phyloP scores from a whole-genome alignment of 2,113 vertebrate genomes.

The Takifugu flavidus region DNA sequence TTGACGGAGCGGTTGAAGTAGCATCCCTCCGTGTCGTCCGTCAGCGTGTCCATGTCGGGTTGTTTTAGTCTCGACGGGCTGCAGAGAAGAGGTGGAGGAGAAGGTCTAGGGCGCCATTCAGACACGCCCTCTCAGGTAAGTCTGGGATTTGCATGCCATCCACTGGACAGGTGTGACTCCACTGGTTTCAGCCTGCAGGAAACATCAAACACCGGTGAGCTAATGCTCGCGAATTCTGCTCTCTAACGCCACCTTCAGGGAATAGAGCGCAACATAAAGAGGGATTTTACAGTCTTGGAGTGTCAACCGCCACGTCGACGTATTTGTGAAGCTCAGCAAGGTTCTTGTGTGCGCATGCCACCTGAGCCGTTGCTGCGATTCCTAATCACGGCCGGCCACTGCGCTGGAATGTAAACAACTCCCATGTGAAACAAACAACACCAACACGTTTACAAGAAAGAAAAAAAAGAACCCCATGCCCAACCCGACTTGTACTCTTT shows the following conservation, averaged over 20 bases:
- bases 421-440: not conserved
- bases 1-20: constrained; percentile 30
- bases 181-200: constrained; percentile 23
- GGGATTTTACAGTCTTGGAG: too few relatives aligned
- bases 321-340: too few relatives aligned
- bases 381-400: too few relatives aligned
- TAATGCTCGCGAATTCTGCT: too few relatives aligned
- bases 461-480: too few relatives aligned
- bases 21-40: not conserved
- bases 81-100: not conserved
- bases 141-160: constrained; percentile 40
- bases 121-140: constrained; percentile 12
- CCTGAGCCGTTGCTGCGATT: too few relatives aligned
- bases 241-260: too few relatives aligned
- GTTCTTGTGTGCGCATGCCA: too few relatives aligned
- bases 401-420: not conserved
- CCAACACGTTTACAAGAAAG: not conserved
- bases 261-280: too few relatives aligned
- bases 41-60: constrained; percentile 35
- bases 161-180: constrained; percentile 9
- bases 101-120: constrained; percentile 25
- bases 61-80: not conserved
- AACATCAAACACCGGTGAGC: not conserved
- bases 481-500: too few relatives aligned
- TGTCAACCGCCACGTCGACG: too few relatives aligned